Evolutionary conservation across 1,140 invertebrate genomes (phyloP), one percentile per base, ranked within the genome.

Genomic region (Tetramorium alpestre): DNA sequence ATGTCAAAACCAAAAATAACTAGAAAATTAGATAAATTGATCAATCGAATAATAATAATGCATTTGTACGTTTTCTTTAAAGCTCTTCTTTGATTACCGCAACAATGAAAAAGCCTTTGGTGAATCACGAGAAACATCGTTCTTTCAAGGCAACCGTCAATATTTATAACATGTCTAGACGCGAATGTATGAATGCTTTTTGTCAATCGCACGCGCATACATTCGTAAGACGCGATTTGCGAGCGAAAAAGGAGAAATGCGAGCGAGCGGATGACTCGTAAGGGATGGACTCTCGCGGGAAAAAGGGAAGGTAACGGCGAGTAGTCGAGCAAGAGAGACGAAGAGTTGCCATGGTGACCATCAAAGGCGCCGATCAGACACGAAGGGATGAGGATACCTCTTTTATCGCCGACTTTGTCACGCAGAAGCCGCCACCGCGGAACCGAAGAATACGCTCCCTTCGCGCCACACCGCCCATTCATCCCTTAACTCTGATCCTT

Each of bases 351-450:
- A 93, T 93, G 92, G 92, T 90, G 90, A 93, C 89, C 92, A 92
- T 93, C 93, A 93, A 93, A 93, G 92, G 92, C 92, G 90, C 87
- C 88, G 90, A 93, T 93, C 92, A 91, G 91, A 93, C 89, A 92
- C 62, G 86, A 89, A 87, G 85, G 89, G 89, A 82, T 89, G 86
- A 76, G 80, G 77, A 13, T 28, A 70, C 90, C 67, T 80, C 89
- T 86, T 92, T 90, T 92, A 88, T 86, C 81, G 76, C 64, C 85
- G 85, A 92, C 91, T 92, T 92, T 91, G 91, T 92, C 92, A 90
- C 88, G 85, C 88, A 87, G 78, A 85, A 89, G 87, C 72, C 67
- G 89, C 89, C 89, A 60, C 88, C 77, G 77, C 77, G 77, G 44
- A 77, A 90, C 87, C 89, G 89, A 91, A 92, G 91, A 91, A 93